Evolutionary conservation across 1,140 invertebrate genomes (phyloP).

Genomic region (Battus philenor): DNA sequence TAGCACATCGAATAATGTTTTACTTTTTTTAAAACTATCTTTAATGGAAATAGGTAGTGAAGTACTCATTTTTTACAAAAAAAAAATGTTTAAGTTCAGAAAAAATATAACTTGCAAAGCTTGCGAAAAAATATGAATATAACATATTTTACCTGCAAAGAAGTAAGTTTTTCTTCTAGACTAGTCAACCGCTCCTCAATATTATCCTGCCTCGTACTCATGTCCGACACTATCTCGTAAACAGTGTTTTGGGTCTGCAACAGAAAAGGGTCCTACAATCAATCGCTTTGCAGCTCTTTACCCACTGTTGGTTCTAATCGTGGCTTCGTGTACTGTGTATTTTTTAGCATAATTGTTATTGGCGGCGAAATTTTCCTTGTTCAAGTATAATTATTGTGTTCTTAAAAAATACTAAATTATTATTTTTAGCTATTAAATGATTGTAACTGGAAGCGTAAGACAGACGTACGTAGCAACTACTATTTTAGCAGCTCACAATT

Average conservation of each 20-base stretch:
- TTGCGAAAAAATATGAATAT: too few relatives aligned
- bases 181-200: slow-evolving; percentile 91
- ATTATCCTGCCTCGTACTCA: slow-evolving; percentile 92
- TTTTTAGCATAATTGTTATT: slow-evolving; percentile 17
- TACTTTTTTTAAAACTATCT: too few relatives aligned
- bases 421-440: background rate
- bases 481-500: too few relatives aligned
- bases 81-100: too few relatives aligned
- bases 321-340: slow-evolving; percentile 38
- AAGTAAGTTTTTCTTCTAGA: slow-evolving; percentile 90
- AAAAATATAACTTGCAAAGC: too few relatives aligned
- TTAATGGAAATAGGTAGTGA: too few relatives aligned
- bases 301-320: slow-evolving; percentile 45
- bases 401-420: slow-evolving; percentile 7
- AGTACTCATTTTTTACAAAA: too few relatives aligned
- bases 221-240: slow-evolving; percentile 97
- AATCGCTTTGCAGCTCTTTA: slow-evolving; percentile 72
- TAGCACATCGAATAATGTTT: too few relatives aligned
- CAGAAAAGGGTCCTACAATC: slow-evolving; percentile 75
- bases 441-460: too few relatives aligned
- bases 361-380: slow-evolving; percentile 13
- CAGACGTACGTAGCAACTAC: too few relatives aligned
- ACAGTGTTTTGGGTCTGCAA: slow-evolving; percentile 97
- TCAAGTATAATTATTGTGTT: slow-evolving; percentile 10
- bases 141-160: slow-evolving; percentile 80